phyloP scores from a whole-genome alignment of 2,888 invertebrate genomes.

The Leptura quadrifasciata region DNA sequence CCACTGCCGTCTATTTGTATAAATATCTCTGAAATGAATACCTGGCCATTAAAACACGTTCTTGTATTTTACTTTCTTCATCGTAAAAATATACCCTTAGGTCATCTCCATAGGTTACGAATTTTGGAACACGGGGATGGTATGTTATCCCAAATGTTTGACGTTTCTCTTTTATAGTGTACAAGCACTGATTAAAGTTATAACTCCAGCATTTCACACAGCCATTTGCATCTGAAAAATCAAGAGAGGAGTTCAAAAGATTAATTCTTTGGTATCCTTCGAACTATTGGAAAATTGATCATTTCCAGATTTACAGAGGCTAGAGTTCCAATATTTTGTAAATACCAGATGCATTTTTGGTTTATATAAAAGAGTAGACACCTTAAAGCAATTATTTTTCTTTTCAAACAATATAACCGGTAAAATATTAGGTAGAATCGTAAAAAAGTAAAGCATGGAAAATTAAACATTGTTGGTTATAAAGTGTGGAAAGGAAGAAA shows the following conservation, averaged over 20 bases:
- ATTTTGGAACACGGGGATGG: slow-evolving; percentile 77
- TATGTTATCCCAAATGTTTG: slow-evolving; percentile 80
- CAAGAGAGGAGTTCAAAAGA: neutral
- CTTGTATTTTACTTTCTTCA: slow-evolving; percentile 81
- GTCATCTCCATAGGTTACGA: slow-evolving; percentile 80
- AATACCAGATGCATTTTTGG: no score
- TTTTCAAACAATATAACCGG: no score
- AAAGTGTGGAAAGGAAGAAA: no score
- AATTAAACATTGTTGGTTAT: no score
- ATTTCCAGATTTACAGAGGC: no score
- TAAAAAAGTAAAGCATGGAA: no score
- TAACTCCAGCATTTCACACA: slow-evolving; percentile 83
- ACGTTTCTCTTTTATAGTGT: slow-evolving; percentile 80
- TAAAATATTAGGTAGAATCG: no score
- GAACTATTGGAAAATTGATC: no score
- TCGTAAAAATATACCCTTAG: slow-evolving; percentile 80
- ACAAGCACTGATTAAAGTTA: slow-evolving; percentile 79
- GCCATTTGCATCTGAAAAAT: slow-evolving; percentile 78
- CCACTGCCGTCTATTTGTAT: neutral
- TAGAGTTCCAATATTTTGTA: no score
- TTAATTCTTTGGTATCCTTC: neutral
- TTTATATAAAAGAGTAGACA: no score
- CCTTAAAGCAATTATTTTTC: no score
- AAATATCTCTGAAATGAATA: slow-evolving; percentile 59
- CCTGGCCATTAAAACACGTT: slow-evolving; percentile 79